These are phyloP conservation scores for Dusona sp. DNA, from an alignment of 2,888 invertebrate species.

Conservation along the genomic window DNA sequence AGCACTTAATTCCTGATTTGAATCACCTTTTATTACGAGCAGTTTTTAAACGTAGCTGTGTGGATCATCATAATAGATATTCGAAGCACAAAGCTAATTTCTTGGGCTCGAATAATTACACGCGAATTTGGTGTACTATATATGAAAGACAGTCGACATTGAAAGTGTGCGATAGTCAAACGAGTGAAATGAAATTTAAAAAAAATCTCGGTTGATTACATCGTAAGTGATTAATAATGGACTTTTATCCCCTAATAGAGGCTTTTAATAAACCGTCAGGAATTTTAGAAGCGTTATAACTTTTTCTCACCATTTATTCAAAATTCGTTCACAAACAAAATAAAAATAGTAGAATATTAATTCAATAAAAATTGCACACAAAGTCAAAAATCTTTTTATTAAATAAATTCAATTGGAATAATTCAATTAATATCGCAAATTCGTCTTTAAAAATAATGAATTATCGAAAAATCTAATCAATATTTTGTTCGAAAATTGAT, in stretches of 20 bases:
- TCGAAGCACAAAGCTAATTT: conserved; percentile 4
- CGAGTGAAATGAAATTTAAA: conserved; percentile 27
- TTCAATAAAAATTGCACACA: too few species aligned
- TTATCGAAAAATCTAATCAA: not conserved
- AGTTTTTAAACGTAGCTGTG: not conserved
- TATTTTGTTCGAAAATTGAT: not conserved
- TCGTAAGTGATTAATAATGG: conserved; percentile 13
- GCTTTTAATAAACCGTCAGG: not conserved
- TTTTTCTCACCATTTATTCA: too few species aligned
- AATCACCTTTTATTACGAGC: not conserved
- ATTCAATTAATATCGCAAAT: too few species aligned
- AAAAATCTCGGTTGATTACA: not conserved
- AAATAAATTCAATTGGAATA: too few species aligned
- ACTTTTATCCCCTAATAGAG: not conserved
- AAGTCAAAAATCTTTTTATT: too few species aligned
- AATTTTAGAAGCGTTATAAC: not conserved
- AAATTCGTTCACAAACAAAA: too few species aligned
- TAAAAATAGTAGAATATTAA: too few species aligned
- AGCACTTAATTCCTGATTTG: not conserved
- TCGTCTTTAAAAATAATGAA: too few species aligned
- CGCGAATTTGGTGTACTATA: not conserved
- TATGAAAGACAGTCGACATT: conserved; percentile 20
- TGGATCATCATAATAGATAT: not conserved
- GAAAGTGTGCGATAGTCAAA: conserved; percentile 21
- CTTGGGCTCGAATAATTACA: not conserved